Conservation (phyloP, 2,797 vertebrate genomes). For the Taeniopygia guttata region DNA sequence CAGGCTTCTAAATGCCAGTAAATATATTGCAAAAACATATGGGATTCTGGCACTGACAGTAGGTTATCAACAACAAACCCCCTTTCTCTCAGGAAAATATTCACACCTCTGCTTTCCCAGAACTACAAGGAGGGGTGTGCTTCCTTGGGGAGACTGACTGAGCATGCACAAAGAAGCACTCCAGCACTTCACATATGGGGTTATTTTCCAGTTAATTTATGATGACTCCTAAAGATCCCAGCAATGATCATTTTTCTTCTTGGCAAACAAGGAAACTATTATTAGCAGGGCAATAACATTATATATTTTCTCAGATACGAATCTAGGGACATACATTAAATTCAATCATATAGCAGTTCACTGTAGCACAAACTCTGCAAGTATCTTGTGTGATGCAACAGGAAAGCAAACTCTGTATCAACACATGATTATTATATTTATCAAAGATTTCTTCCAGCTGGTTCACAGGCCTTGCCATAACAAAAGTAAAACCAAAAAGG, state of each 20-base stretch:
- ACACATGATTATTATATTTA: not conserved
- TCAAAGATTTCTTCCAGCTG: not conserved
- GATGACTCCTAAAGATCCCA: not conserved
- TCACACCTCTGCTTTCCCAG: not conserved
- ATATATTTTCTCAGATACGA: not conserved
- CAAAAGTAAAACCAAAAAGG: not conserved
- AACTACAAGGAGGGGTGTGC: not conserved
- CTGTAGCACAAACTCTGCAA: not conserved
- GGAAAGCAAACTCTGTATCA: not conserved
- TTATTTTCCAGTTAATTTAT: not conserved
- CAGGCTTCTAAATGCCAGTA: not conserved
- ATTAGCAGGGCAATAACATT: not conserved
- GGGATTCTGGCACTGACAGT: not conserved
- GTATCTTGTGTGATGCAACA: not conserved
- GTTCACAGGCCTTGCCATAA: not conserved
- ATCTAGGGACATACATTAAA: not conserved
- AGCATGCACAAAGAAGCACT: not conserved
- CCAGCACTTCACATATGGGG: not conserved
- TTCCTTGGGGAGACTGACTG: not conserved
- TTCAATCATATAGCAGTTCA: not conserved
- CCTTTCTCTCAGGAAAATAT: not conserved
- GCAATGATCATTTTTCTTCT: not conserved
- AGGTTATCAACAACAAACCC: not conserved
- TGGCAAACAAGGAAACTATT: not conserved
- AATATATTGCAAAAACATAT: not conserved